Base-by-base conservation (phyloP, 2,797 vertebrate genomes). In the Rachycentron canadum region DNA sequence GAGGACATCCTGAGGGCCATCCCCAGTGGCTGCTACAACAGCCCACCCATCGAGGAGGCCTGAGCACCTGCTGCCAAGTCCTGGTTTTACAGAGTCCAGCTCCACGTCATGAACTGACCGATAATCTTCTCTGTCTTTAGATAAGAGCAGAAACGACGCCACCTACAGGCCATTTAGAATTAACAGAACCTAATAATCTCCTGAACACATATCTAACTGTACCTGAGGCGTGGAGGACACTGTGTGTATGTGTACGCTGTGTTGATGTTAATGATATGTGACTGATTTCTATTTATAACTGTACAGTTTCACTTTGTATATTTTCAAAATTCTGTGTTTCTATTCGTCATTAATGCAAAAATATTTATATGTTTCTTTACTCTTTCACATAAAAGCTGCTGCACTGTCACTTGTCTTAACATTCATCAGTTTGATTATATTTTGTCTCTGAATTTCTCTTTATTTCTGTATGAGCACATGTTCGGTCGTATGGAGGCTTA, bases 1-100 rank as follows among this genome's bases (percentile, higher is more conserved):
- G 91, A 96, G 86, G 89, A 96, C 21, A 97, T 99, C 69, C 83
- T 90, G 49, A 69, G 3, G 1, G 87, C 78, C 40, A 79, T 99
- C 83, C 98, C 98, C 21, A 6, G 19, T 0, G 95, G 95, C 55
- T 99, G 98, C 90, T 98, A 86, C 81, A 99, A 97, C 59, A 93
- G 89, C 28, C 88, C 92, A 5, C 94, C 96, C 56, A 94, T 95
- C 0, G 93, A 94, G 81, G 23, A 76, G 32, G 0, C 92, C 60
- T 93, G 56, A 92, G 41, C 0, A 14, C 43, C 36, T 56, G 28
- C 21, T 41, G 47, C 47, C 53, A 2, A 5, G 64, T 25, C 38
- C 62, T 52, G 72, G 62, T 40, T 30, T 32, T 55, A 36, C 21
- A 8, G 21, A 50, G 49, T 47, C 50, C 70, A 34, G 16, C 17